These are phyloP conservation scores for Halcyon senegalensis DNA, from an alignment of 2,113 vertebrate species.

Conservation along the genomic window DNA sequence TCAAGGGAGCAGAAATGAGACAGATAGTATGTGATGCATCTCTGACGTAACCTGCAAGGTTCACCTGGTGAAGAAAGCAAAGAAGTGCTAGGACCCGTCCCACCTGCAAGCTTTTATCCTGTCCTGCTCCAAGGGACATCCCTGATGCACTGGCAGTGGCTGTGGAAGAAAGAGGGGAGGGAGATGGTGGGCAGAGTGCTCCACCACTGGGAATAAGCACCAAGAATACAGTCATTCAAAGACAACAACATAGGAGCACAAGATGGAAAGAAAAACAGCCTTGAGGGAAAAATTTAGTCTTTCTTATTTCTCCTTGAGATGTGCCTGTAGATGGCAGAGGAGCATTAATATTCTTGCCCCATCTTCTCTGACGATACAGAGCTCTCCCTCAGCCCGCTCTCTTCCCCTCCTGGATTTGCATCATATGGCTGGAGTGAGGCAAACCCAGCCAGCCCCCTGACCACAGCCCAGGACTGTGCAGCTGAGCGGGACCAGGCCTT, in stretches of 20 bases:
- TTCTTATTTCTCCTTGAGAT: neutral
- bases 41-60: neutral
- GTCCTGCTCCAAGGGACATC: neutral
- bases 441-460: neutral
- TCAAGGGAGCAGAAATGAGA: neutral
- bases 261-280: neutral
- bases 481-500: neutral
- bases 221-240: neutral
- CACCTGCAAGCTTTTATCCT: neutral
- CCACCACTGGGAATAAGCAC: neutral
- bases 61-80: neutral
- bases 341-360: neutral
- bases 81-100: neutral
- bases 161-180: neutral
- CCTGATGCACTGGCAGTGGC: neutral
- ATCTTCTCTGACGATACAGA: neutral
- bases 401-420: neutral
- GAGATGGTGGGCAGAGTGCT: rapidly evolving
- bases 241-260: neutral
- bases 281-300: neutral
- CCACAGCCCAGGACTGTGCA: neutral
- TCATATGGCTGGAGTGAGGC: neutral
- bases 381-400: neutral
- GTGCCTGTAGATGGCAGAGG: neutral
- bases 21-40: neutral